phyloP scores from a whole-genome alignment of 2,888 invertebrate genomes.

The Troides helena region DNA sequence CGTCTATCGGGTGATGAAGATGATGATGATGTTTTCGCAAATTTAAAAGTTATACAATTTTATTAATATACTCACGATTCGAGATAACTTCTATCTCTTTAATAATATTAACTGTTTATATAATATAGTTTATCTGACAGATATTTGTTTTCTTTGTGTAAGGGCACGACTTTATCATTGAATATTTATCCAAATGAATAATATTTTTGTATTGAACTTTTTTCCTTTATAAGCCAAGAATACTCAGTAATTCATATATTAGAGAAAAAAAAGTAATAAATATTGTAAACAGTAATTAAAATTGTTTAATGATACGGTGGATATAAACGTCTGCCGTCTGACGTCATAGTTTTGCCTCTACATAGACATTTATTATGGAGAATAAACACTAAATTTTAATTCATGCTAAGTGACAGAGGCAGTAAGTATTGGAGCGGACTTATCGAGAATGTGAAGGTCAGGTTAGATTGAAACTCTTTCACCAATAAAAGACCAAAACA shows the following conservation, averaged over 20 bases:
- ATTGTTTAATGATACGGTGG: too few species aligned
- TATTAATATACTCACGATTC: neutral
- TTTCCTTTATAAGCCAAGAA: neutral
- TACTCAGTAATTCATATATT: neutral
- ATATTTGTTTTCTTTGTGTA: neutral
- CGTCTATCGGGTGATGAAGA: neutral
- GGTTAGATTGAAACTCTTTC: too few species aligned
- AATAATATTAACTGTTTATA: neutral
- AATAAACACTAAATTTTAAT: too few species aligned
- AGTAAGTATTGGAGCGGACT: too few species aligned
- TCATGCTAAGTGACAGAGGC: too few species aligned
- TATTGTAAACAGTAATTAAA: too few species aligned
- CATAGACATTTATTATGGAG: too few species aligned
- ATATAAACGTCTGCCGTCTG: too few species aligned
- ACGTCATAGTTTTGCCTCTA: too few species aligned
- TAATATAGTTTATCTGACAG: neutral
- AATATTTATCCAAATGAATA: neutral
- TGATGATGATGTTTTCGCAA: neutral
- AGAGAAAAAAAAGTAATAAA: too few species aligned
- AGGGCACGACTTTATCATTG: neutral
- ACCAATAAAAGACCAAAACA: too few species aligned
- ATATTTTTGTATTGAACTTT: neutral
- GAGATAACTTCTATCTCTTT: neutral
- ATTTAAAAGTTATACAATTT: neutral
- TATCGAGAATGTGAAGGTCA: too few species aligned